These are phyloP conservation scores for Capra hircus DNA, from an alignment of 2,113 vertebrate species.

Conservation along the genomic window DNA sequence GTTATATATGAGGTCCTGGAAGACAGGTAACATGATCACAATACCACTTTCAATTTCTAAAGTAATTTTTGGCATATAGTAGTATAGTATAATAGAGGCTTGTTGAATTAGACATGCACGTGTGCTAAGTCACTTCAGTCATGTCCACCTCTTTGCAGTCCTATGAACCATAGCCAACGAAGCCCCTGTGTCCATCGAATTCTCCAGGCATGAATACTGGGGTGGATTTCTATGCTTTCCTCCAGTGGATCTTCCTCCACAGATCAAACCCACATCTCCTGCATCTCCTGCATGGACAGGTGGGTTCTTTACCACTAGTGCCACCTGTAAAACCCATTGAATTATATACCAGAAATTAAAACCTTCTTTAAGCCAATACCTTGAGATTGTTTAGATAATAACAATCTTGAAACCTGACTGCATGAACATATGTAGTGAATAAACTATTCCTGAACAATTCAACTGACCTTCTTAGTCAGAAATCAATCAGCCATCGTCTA, in stretches of 20 bases:
- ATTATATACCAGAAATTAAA: neutral
- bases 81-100: neutral
- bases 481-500: neutral
- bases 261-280: neutral
- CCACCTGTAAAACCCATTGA: neutral
- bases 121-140: neutral
- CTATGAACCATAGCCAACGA: neutral
- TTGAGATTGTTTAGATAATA: neutral
- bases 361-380: neutral
- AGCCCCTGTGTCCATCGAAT: neutral
- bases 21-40: neutral
- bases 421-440: neutral
- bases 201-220: neutral
- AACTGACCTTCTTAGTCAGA: neutral
- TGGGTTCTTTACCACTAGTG: neutral
- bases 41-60: neutral
- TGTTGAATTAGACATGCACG: neutral
- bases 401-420: neutral
- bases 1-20: neutral
- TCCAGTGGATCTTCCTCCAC: neutral
- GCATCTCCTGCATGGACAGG: neutral
- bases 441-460: conserved; percentile 3
- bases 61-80: neutral
- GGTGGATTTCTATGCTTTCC: neutral
- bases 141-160: neutral